Conservation (phyloP, 2,888 invertebrate genomes). For the Aphrophora alni region DNA sequence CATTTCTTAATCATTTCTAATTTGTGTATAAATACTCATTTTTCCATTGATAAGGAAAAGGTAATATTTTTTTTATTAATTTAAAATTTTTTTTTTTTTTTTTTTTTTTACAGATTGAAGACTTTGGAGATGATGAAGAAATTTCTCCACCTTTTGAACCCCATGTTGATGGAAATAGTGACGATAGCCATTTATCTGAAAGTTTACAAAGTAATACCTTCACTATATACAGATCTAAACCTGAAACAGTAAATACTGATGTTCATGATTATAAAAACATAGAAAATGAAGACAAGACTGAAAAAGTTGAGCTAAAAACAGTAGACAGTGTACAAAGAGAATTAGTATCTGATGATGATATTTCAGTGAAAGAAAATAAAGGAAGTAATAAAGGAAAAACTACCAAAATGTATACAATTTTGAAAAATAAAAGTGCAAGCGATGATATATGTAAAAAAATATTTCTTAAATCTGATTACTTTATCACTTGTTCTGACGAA, state of each 20-base stretch:
- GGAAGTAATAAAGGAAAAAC: neutral
- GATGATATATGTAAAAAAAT: neutral
- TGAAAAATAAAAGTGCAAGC: neutral
- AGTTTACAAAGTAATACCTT: neutral
- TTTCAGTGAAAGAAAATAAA: too few relatives aligned
- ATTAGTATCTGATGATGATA: too few relatives aligned
- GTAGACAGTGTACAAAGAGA: too few relatives aligned
- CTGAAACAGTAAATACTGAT: neutral
- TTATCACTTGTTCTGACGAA: neutral
- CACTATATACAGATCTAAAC: neutral
- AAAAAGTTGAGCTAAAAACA: neutral
- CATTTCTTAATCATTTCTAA: too few relatives aligned
- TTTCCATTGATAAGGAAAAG: too few relatives aligned
- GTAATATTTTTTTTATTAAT: too few relatives aligned
- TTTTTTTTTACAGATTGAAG: neutral
- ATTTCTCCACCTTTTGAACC: conserved; percentile 33
- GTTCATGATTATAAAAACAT: neutral
- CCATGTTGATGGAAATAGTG: conserved; percentile 14
- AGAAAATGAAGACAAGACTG: neutral
- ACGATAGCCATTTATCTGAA: neutral
- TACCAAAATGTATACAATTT: neutral
- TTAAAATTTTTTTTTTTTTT: too few relatives aligned
- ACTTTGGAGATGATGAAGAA: conserved; percentile 30
- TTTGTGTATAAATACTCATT: too few relatives aligned
- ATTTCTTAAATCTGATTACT: neutral